These are phyloP conservation scores for Drosophila varians DNA, from an alignment of 1,140 invertebrate species.

Conservation along the genomic window DNA sequence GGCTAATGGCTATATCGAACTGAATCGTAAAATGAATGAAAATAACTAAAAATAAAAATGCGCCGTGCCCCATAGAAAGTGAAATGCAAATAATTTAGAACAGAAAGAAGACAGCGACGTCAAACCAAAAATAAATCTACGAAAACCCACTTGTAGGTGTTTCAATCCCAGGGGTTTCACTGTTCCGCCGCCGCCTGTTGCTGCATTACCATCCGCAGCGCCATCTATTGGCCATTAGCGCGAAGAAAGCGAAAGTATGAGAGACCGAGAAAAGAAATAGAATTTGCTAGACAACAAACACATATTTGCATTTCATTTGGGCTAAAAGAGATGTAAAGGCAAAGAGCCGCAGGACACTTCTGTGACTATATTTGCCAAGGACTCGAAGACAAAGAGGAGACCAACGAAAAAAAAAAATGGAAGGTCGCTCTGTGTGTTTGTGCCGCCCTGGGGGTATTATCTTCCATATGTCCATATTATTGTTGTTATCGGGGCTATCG, in stretches of 20 bases:
- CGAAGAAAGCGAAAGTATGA: slow-evolving; percentile 25
- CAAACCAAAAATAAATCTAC: slow-evolving; percentile 20
- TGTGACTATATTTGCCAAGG: slow-evolving; percentile 27
- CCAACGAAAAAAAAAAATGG: neutral
- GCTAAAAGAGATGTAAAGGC: neutral
- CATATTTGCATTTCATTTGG: slow-evolving; percentile 38
- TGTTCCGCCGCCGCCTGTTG: slow-evolving; percentile 14
- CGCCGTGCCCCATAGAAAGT: slow-evolving; percentile 12
- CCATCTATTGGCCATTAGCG: slow-evolving; percentile 1
- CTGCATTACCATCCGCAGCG: neutral
- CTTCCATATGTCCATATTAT: slow-evolving; percentile 2
- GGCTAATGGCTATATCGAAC: slow-evolving; percentile 10
- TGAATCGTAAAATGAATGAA: slow-evolving; percentile 4
- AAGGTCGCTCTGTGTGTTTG: too few relatives aligned
- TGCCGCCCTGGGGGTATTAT: neutral
- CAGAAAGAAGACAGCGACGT: neutral
- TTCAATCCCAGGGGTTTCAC: slow-evolving; percentile 4
- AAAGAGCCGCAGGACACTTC: slow-evolving; percentile 19
- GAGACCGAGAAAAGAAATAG: slow-evolving; percentile 5
- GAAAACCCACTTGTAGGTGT: neutral
- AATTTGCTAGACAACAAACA: neutral
- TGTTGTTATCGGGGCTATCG: slow-evolving; percentile 32
- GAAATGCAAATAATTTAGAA: slow-evolving; percentile 19
- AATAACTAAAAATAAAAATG: slow-evolving; percentile 36
- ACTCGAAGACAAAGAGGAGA: slow-evolving; percentile 10